Conservation (phyloP, 2,797 vertebrate species). For the Amphiprion clarkii region DNA sequence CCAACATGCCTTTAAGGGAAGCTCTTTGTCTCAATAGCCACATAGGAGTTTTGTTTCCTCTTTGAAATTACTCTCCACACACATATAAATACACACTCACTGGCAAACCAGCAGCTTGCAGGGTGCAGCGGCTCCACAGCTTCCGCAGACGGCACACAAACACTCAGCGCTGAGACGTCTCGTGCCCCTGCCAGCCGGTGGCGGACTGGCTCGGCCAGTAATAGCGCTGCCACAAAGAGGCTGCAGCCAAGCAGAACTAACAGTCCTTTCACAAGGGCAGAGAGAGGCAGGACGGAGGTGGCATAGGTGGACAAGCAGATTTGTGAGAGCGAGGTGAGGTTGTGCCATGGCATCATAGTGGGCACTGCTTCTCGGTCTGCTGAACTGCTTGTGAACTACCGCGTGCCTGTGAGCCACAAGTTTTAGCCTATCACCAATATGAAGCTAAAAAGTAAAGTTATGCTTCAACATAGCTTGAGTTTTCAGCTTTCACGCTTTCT, state of each 20-base stretch:
- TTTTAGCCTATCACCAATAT: not conserved
- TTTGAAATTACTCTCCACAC: slow-evolving; percentile 60
- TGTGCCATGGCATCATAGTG: slow-evolving; percentile 45
- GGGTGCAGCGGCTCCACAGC: slow-evolving; percentile 42
- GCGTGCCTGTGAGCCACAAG: slow-evolving; percentile 18
- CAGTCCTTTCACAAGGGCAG: slow-evolving; percentile 63
- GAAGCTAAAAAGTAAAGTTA: not conserved
- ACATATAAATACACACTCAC: slow-evolving; percentile 41
- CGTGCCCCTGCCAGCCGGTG: slow-evolving; percentile 70
- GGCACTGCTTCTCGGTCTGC: slow-evolving; percentile 27
- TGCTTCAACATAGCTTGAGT: not conserved
- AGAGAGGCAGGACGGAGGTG: slow-evolving; percentile 50
- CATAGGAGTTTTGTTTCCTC: slow-evolving; percentile 69
- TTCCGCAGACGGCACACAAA: slow-evolving; percentile 64
- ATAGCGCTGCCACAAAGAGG: slow-evolving; percentile 74
- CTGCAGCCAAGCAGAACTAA: slow-evolving; percentile 79
- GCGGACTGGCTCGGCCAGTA: slow-evolving; percentile 72
- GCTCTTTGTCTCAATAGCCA: slow-evolving; percentile 61
- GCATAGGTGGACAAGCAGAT: slow-evolving; percentile 55
- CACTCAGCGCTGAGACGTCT: slow-evolving; percentile 62
- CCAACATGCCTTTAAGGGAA: slow-evolving; percentile 59
- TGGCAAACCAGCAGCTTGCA: slow-evolving; percentile 50
- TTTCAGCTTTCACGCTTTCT: not conserved
- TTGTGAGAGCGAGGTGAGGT: slow-evolving; percentile 47
- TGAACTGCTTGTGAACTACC: slow-evolving; percentile 47